A percentile compares a stretch with the other conserved stretches of the same genome.
Evolutionary conservation across 1,140 invertebrate species (phyloP).

Genomic region (Agrypnia vestita): DNA sequence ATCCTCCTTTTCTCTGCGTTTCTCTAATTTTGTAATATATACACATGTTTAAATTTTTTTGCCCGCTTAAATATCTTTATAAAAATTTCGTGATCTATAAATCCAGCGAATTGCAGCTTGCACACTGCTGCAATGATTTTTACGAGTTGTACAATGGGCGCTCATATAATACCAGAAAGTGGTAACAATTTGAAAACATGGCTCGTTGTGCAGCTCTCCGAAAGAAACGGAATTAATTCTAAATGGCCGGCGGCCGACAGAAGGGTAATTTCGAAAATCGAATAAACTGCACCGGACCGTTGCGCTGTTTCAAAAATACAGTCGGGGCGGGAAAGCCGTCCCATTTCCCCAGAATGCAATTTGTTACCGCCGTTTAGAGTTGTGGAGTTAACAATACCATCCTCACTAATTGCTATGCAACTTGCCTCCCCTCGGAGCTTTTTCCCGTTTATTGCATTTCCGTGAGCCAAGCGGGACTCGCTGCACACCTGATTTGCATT

Average conservation of each 20-base stretch:
- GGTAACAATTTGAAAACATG: slow-evolving; percentile 5
- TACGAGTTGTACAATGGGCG: neutral
- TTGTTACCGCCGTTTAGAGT: slow-evolving; percentile 45
- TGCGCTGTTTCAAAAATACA: slow-evolving; percentile 25
- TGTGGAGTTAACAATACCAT: slow-evolving; percentile 51
- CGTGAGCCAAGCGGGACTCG: slow-evolving; percentile 7
- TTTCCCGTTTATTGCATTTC: slow-evolving; percentile 33
- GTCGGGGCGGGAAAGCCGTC: slow-evolving; percentile 2
- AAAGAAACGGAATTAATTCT: neutral
- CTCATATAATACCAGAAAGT: slow-evolving; percentile 1
- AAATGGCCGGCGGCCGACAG: neutral
- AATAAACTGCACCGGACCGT: slow-evolving; percentile 22
- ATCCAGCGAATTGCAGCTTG: no score
- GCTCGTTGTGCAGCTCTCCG: neutral
- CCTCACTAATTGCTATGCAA: slow-evolving; percentile 44
- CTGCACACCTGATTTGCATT: slow-evolving; percentile 26
- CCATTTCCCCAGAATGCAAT: slow-evolving; percentile 40
- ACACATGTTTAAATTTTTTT: no score
- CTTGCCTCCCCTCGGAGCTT: slow-evolving; percentile 26
- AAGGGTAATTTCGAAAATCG: slow-evolving; percentile 34
- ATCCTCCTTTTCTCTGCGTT: no score
- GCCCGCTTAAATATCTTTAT: no score
- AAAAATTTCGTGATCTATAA: no score
- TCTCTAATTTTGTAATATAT: no score
- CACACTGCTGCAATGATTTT: no score